Base-by-base conservation (phyloP, 2,113 vertebrate species). In the Prochilodus magdalenae region DNA sequence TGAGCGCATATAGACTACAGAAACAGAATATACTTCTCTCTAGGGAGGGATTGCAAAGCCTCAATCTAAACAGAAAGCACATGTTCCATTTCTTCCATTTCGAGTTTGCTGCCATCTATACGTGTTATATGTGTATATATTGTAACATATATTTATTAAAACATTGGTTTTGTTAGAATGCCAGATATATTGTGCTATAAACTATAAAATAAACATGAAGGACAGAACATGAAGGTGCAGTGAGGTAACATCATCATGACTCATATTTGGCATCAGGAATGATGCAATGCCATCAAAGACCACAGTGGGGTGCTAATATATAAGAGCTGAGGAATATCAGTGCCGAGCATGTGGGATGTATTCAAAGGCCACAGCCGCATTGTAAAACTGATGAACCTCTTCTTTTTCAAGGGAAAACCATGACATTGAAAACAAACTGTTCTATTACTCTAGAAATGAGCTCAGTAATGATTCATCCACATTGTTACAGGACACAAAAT, bases 1-100 rank as follows among this genome's bases (percentile, higher is more conserved):
- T 49, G 86, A 82, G 82, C 81, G 47, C 87, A 89, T 75, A 67
- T 27, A 67, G 40, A 4, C 18, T 49, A 3, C 26, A 72, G 11
- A 27, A 65, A 86, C 60, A 5, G 15, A 36, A 79, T 44, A 47
- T 22, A 29, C 66, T 62, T 74, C 49, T 83, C 24, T 30, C 18
- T 0, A 0, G 81, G 81, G 83, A n/a, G n/a, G n/a, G n/a, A n/a
- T n/a, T n/a, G n/a, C 7, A 51, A 44, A 60, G 57, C 16, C 57
- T 40, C 51, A 60, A 75, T 8, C 33, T n/a, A 55, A 29, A 2
- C 51, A 57, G 18, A 55, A 51, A 14, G 27, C 59, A 20, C 13
- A 10, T n/a, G 47, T 55, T n/a, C 5, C 55, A n/a, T 59, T n/a
- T 22, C 4, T 40, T 1, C 10, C 47, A 11, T 75, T 14, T 60